Evolutionary conservation across 2,113 vertebrate genomes (phyloP).

Genomic region (Semnornis frantzii): DNA sequence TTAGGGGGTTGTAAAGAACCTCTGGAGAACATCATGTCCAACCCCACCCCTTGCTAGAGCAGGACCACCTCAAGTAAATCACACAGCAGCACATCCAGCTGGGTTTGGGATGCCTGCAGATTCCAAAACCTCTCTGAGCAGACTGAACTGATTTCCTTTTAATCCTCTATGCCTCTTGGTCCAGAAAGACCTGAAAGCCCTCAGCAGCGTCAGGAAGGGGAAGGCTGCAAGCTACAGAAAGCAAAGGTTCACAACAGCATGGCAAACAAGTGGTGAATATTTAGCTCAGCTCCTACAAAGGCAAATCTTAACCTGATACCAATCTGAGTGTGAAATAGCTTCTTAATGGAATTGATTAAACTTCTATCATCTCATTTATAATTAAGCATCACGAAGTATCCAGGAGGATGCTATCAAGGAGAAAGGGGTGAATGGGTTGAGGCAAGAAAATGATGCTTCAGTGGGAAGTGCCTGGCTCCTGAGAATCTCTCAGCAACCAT

Average conservation of each 20-base stretch:
- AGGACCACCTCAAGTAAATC: no score
- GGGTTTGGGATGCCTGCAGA: no score
- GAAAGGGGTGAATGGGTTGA: background rate
- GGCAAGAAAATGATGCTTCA: background rate
- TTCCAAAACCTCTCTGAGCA: background rate
- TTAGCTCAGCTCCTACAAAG: background rate
- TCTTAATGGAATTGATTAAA: slow-evolving; percentile 10
- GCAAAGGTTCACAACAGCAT: background rate
- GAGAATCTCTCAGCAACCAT: no score
- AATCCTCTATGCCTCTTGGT: background rate
- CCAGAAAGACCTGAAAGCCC: background rate
- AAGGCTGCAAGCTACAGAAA: background rate
- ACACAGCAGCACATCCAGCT: no score
- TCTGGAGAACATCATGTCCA: background rate
- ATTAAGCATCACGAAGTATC: background rate
- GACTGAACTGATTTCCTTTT: background rate
- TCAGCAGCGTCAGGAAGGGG: background rate
- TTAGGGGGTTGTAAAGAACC: no score
- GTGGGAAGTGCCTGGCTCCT: no score
- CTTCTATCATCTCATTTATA: background rate
- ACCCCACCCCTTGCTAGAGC: no score
- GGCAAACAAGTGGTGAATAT: background rate
- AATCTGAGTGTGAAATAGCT: background rate
- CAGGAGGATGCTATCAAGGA: background rate
- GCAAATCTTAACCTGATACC: background rate